Evolutionary conservation across 35 echinoderm and acorn worm species (phyloP).

Genomic region (Patiria miniata): DNA sequence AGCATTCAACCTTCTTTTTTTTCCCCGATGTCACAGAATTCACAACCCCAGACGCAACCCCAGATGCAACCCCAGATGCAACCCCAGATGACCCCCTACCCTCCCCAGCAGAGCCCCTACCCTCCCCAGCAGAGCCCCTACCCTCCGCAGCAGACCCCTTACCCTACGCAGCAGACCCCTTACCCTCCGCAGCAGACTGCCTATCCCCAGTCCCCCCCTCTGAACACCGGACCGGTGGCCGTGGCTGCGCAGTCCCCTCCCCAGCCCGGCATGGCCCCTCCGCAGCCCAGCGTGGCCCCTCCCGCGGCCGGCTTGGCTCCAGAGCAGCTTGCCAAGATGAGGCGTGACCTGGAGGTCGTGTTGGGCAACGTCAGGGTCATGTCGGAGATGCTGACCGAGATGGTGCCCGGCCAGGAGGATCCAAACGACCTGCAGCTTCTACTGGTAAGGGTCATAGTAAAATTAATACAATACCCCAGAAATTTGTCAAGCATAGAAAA

Average conservation of each 20-base stretch:
- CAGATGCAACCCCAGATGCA: background rate
- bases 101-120: background rate
- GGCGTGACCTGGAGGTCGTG: constrained; percentile 81
- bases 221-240: background rate
- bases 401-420: constrained; percentile 80
- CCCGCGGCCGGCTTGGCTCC: constrained; percentile 24
- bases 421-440: constrained; percentile 84
- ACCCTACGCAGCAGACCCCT: background rate
- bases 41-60: constrained; percentile 23
- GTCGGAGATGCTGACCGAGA: constrained; percentile 97
- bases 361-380: constrained; percentile 88
- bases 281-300: constrained; percentile 2
- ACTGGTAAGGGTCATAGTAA: constrained; percentile 70
- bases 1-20: too few relatives aligned
- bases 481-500: background rate
- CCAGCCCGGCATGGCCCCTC: constrained; percentile 60
- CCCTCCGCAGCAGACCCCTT: background rate
- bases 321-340: constrained; percentile 85
- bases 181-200: background rate
- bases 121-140: constrained; percentile 14
- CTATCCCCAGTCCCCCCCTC: background rate
- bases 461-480: background rate
- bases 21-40: constrained; percentile 15
- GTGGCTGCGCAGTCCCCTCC: constrained; percentile 6
- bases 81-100: background rate